phyloP scores from a whole-genome alignment of 2,888 invertebrate genomes.

The Mesorhabditis sp. region DNA sequence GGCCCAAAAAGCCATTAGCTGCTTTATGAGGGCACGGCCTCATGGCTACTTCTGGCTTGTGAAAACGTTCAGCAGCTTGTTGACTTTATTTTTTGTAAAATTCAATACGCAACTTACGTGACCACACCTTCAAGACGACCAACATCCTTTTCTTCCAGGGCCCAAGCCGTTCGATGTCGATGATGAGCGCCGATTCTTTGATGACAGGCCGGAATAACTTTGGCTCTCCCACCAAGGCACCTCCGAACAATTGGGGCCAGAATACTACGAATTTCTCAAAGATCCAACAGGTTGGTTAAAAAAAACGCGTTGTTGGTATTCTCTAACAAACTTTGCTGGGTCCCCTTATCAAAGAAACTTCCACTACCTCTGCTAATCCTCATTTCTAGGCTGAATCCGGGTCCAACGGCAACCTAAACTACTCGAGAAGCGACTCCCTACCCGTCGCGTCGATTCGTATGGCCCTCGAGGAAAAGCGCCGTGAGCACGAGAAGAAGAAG shows the following conservation, averaged over 20 bases:
- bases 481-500: constrained; percentile 47
- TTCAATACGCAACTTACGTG: too few relatives aligned
- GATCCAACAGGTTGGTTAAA: not conserved
- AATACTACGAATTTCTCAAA: not conserved
- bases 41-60: too few relatives aligned
- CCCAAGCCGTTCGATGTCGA: constrained; percentile 31
- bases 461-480: constrained; percentile 52
- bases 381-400: constrained; percentile 9
- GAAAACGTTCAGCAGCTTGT: too few relatives aligned
- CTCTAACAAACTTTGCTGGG: constrained; percentile 1
- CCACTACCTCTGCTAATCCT: not conserved
- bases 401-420: constrained; percentile 19
- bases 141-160: constrained; percentile 11
- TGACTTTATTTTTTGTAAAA: too few relatives aligned
- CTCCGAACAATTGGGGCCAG: constrained; percentile 5
- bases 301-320: not conserved
- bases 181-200: constrained; percentile 42
- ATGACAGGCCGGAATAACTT: constrained; percentile 14
- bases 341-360: too few relatives aligned
- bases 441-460: constrained; percentile 48
- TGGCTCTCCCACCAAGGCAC: not conserved
- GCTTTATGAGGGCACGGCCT: too few relatives aligned
- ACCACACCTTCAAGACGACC: too few relatives aligned
- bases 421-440: constrained; percentile 25
- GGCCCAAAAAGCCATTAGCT: too few relatives aligned